These are phyloP conservation scores for Chironomus tentans DNA, from an alignment of 2,888 invertebrate species.

Conservation along the genomic window DNA sequence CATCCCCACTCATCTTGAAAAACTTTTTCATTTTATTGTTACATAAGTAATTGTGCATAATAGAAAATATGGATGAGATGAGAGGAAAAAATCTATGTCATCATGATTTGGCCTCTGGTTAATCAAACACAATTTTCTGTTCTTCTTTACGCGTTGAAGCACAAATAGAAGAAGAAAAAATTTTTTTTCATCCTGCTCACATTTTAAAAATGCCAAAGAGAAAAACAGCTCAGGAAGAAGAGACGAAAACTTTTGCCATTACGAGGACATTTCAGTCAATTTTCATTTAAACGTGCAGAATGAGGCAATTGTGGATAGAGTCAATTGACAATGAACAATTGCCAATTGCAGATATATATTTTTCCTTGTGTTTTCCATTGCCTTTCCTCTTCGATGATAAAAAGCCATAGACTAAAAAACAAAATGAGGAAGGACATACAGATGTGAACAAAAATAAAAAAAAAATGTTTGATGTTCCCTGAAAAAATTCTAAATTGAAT, in stretches of 20 bases:
- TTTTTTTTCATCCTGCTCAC: background rate
- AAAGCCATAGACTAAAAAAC: background rate
- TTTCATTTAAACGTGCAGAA: background rate
- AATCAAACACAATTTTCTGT: background rate
- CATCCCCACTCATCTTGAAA: too few relatives aligned
- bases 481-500: constrained; percentile 4
- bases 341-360: constrained; percentile 20
- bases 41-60: too few relatives aligned
- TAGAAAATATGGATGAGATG: too few relatives aligned
- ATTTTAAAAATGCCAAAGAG: background rate
- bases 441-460: background rate
- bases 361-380: background rate
- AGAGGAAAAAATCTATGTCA: background rate
- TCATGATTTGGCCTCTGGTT: background rate
- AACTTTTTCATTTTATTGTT: too few relatives aligned
- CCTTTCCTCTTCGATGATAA: background rate
- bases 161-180: background rate
- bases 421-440: background rate
- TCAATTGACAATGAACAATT: constrained; percentile 17
- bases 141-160: background rate
- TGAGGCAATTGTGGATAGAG: background rate
- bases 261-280: background rate
- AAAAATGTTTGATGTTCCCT: background rate
- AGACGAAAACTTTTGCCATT: background rate
- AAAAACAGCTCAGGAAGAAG: background rate